phyloP scores from a whole-genome alignment of 2,888 invertebrate genomes.

The Latrodectus hesperus region DNA sequence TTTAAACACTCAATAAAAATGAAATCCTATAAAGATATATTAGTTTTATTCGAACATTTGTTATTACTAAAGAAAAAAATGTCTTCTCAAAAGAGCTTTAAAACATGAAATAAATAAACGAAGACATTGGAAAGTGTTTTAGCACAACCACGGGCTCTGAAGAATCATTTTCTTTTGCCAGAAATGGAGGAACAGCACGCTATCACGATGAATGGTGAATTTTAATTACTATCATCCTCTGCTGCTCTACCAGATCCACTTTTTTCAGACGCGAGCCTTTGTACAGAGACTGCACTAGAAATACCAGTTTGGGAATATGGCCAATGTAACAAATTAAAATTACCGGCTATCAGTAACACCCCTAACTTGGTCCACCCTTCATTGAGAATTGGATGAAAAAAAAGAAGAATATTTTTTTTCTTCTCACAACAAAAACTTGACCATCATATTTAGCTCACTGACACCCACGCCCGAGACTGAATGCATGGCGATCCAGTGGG shows the following conservation, averaged over 20 bases:
- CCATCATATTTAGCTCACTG: slow-evolving; percentile 26
- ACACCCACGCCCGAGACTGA: slow-evolving; percentile 28
- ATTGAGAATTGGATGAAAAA: neutral
- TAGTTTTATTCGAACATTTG: no score
- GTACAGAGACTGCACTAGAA: slow-evolving; percentile 26
- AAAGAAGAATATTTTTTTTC: slow-evolving; percentile 12
- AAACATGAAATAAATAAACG: neutral
- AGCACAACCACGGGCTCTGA: neutral
- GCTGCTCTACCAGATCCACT: neutral
- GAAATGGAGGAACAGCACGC: neutral
- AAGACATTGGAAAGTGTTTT: neutral
- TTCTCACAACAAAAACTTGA: slow-evolving; percentile 41
- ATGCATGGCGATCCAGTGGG: no score
- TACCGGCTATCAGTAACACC: slow-evolving; percentile 44
- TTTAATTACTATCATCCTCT: slow-evolving; percentile 40
- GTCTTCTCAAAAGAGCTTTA: neutral
- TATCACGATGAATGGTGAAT: slow-evolving; percentile 11
- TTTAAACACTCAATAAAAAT: no score
- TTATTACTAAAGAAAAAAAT: no score
- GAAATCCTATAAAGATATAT: no score
- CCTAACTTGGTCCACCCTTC: slow-evolving; percentile 9
- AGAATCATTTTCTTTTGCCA: neutral
- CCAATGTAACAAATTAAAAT: slow-evolving; percentile 54
- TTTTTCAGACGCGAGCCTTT: slow-evolving; percentile 9
- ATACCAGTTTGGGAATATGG: slow-evolving; percentile 50